Conservation (phyloP, 2,113 vertebrate species). For the Microcebus murinus region DNA sequence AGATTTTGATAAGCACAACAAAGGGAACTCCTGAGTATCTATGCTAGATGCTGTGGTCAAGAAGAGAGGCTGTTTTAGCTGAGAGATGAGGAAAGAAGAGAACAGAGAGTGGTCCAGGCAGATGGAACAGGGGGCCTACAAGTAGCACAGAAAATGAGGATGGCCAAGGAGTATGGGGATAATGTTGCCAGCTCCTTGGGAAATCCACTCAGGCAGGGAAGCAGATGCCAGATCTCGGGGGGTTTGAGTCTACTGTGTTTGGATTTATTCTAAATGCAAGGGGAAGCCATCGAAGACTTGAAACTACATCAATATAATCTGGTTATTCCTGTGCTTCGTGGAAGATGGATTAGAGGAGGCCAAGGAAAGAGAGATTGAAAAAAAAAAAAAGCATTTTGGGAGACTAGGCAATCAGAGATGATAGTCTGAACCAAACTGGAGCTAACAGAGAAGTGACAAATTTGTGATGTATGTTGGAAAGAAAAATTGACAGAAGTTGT, state of each 20-base stretch:
- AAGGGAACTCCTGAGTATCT: not conserved
- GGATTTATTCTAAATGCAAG: not conserved
- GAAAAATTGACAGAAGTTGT: not conserved
- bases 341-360: not conserved
- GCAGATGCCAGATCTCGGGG: not conserved
- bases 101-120: not conserved
- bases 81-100: not conserved
- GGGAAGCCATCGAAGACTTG: not conserved
- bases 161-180: accelerated
- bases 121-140: not conserved
- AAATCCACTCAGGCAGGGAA: not conserved
- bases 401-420: not conserved
- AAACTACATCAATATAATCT: not conserved
- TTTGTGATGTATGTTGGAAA: not conserved
- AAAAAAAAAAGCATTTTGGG: not conserved
- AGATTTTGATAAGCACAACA: not conserved
- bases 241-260: not conserved
- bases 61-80: not conserved
- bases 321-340: not conserved
- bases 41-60: not conserved
- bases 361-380: not conserved
- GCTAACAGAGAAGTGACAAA: not conserved
- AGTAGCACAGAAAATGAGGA: not conserved
- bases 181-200: accelerated
- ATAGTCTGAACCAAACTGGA: not conserved